Percentiles rank a stretch among this genome's conserved stretches.
phyloP scores from a whole-genome alignment of 2,113 vertebrate species.

The Callocephalon fimbriatum region DNA sequence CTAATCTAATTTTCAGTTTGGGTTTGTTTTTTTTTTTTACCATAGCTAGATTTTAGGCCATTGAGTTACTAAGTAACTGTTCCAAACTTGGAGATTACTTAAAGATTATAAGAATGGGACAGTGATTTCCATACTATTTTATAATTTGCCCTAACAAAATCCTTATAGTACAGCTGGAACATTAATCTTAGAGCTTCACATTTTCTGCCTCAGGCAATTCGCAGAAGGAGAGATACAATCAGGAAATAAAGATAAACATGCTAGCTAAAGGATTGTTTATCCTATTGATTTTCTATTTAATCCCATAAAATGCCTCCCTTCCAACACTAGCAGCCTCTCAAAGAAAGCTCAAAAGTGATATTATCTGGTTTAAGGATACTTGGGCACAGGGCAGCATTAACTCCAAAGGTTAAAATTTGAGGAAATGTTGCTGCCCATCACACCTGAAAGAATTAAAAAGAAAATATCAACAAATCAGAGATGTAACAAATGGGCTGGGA shows the following conservation, averaged over 20 bases:
- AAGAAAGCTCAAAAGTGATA: neutral
- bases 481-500: neutral
- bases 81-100: neutral
- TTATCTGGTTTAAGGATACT: neutral
- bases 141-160: neutral
- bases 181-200: neutral
- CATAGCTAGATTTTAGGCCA: neutral
- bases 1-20: neutral
- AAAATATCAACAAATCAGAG: neutral
- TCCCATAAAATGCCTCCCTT: conserved; percentile 2
- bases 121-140: neutral
- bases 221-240: conserved; percentile 14
- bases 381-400: neutral
- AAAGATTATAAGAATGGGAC: neutral
- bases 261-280: conserved; percentile 19
- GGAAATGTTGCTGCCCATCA: neutral
- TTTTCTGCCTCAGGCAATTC: neutral
- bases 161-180: neutral
- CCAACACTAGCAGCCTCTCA: neutral
- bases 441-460: neutral
- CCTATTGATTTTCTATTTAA: conserved; percentile 58
- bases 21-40: neutral
- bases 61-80: neutral
- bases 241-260: conserved; percentile 49
- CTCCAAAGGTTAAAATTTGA: neutral